Evolutionary conservation across 2,888 invertebrate species (phyloP).

Genomic region (Meiosimyza decipiens): DNA sequence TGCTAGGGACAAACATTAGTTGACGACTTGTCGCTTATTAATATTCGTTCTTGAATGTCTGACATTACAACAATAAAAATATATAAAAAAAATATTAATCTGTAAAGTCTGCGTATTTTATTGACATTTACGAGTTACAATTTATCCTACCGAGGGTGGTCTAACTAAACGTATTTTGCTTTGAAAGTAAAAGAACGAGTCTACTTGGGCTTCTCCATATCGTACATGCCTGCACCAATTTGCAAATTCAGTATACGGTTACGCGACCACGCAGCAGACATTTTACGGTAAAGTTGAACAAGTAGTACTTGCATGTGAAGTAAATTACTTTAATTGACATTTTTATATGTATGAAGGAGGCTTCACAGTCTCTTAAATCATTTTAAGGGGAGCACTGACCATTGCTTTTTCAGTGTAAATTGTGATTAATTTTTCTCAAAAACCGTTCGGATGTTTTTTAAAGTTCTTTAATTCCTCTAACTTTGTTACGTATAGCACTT

Average conservation of each 20-base stretch:
- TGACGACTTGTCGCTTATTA: constrained; percentile 16
- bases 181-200: no score
- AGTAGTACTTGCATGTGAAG: neutral
- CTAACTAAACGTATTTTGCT: neutral
- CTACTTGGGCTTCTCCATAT: neutral
- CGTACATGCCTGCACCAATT: constrained; percentile 36
- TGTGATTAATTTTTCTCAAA: no score
- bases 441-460: no score
- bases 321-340: constrained; percentile 36
- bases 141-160: constrained; percentile 26
- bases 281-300: neutral
- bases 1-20: constrained; percentile 21
- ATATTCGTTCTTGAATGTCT: constrained; percentile 12
- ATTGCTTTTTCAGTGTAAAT: no score
- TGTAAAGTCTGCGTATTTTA: constrained; percentile 3
- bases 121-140: neutral
- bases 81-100: neutral
- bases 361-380: no score
- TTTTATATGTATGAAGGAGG: constrained; percentile 22
- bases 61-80: constrained; percentile 7
- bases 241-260: constrained; percentile 13
- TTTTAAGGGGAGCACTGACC: no score
- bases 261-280: constrained; percentile 23
- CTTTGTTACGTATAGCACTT: no score
- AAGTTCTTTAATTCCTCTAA: no score